Evolutionary conservation across 1,140 invertebrate genomes (phyloP).

Genomic region (Antheraea pernyi): DNA sequence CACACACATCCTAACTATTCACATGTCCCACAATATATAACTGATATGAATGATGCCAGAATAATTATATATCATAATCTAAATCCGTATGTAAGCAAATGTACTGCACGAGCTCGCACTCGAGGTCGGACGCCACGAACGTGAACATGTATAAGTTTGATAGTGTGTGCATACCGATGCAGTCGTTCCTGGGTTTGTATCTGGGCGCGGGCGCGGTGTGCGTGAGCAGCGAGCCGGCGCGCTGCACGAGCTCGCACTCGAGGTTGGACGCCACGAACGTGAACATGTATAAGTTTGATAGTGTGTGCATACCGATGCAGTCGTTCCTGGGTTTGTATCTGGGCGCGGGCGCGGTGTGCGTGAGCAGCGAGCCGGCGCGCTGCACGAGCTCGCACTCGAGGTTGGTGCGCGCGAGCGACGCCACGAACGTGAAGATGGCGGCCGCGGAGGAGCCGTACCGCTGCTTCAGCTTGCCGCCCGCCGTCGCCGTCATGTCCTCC

Average conservation of each 20-base stretch:
- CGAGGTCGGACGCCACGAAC: conserved; percentile 85
- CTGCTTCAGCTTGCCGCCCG: conserved; percentile 78
- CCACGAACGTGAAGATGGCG: conserved; percentile 92
- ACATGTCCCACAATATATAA: not conserved
- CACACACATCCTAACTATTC: conserved; percentile 11
- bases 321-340: conserved; percentile 89
- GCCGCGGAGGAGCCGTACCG: conserved; percentile 83
- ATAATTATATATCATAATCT: too few species aligned
- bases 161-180: too few species aligned
- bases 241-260: too few species aligned
- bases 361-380: conserved; percentile 87
- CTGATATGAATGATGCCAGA: not conserved
- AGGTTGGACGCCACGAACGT: too few species aligned
- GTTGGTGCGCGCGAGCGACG: conserved; percentile 95
- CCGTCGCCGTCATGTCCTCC: conserved; percentile 94
- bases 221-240: too few species aligned
- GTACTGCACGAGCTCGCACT: conserved; percentile 93
- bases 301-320: conserved; percentile 82
- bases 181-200: too few species aligned
- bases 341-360: conserved; percentile 33
- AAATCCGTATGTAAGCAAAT: too few species aligned
- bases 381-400: conserved; percentile 95
- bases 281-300: too few species aligned
- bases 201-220: too few species aligned
- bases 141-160: too few species aligned